A percentile compares a stretch with the other conserved stretches of the same genome.
Conservation (phyloP, 37 sponge, comb jelly and placozoan genomes). For the Oopsacas minuta region DNA sequence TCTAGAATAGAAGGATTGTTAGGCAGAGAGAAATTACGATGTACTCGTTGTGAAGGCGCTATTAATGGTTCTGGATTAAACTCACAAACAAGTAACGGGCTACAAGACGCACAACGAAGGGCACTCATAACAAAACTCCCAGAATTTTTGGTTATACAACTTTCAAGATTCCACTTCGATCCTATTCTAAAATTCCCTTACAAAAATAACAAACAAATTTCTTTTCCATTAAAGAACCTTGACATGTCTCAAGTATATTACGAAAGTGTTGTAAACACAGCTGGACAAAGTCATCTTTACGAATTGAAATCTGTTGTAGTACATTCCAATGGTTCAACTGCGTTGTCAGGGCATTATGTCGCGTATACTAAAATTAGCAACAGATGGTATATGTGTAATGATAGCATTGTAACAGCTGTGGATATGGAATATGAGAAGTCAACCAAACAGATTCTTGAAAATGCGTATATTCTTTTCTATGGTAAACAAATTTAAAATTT, state of each 20-base stretch:
- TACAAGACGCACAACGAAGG: conserved; percentile 22
- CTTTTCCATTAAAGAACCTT: conserved; percentile 19
- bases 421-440: conserved; percentile 34
- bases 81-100: neutral
- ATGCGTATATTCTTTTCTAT: conserved; percentile 57
- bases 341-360: conserved; percentile 51
- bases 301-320: conserved; percentile 31
- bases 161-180: conserved; percentile 51
- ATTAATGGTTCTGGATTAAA: neutral
- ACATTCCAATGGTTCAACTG: conserved; percentile 41
- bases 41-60: neutral
- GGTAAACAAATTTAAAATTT: neutral
- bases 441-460: conserved; percentile 27
- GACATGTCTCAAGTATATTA: conserved; percentile 23
- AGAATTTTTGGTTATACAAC: conserved; percentile 29
- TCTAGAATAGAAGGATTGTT: neutral
- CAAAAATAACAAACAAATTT: conserved; percentile 29
- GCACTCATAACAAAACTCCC: conserved; percentile 33
- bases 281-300: conserved; percentile 20
- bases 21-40: neutral
- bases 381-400: conserved; percentile 36
- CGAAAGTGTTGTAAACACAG: conserved; percentile 20
- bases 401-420: conserved; percentile 24
- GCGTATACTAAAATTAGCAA: conserved; percentile 30
- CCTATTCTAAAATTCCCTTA: neutral